Evolutionary conservation across 2,113 vertebrate genomes (phyloP), one percentile per base, ranked within the genome.

Genomic region (Cochlearius cochlearius): DNA sequence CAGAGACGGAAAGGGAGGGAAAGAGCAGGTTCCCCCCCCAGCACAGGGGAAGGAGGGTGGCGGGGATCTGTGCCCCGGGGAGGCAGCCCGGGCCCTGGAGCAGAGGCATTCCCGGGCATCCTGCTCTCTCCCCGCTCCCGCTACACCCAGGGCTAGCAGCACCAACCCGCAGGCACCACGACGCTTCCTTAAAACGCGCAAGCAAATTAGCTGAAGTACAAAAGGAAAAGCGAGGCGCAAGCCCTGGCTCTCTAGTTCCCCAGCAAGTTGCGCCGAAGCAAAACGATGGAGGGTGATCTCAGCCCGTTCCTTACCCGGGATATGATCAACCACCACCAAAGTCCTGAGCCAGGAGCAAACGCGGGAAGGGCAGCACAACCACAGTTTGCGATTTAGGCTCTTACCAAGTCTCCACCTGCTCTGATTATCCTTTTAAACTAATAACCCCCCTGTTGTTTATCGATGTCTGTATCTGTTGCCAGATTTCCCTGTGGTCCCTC

Each of bases 401-500:
- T 43, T 47, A 12, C 22, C 15, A 39, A 88, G 38, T 36, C 15
- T 62, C 53, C n/a, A 17, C 41, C 19, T 69, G 50, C 18, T 53
- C 2, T 12, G 49, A 14, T 86, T 52, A 34, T 32, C 32, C 55
- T 63, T 80, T 53, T 21, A 59, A 93, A 86, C 27, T 36, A 47
- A 47, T 45, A 68, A 38, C 19, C 55, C 18, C 27, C 2, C 1
- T 41, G 34, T 11, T 55, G 15, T 84, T 87, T 79, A 23, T 91
- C 52, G 6, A 15, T 47, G 30, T 93, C 71, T 94, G 17, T 85
- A 20, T 92, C 75, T 96, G 55, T 94, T 90, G n/a, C 96, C 89
- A 99, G 99, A 98, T 99, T 30, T 99, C 99, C 64, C 97, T 99
- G 92, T 99, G 99, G 99, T 99, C 99, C 50, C 98, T 99, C 94